These are phyloP conservation scores for Orestias chungarensis DNA, from an alignment of 2,797 vertebrate genomes.

Conservation along the genomic window DNA sequence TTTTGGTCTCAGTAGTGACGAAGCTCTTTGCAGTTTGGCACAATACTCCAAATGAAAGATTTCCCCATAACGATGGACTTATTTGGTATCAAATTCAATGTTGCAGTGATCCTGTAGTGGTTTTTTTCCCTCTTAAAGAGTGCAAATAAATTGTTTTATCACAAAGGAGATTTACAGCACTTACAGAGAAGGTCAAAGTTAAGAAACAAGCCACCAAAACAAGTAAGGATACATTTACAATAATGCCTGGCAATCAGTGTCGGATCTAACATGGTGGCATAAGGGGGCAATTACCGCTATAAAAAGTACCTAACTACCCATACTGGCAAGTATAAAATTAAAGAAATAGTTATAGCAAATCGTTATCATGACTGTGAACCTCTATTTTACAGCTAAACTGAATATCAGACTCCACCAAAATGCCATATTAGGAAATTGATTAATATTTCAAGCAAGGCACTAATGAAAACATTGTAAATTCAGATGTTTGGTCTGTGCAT, in stretches of 20 bases:
- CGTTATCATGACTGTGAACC: too few species aligned
- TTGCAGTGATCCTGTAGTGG: not conserved
- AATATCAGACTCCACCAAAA: too few species aligned
- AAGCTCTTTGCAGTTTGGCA: constrained; percentile 13
- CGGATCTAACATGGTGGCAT: too few species aligned
- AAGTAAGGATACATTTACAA: not conserved
- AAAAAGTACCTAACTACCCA: too few species aligned
- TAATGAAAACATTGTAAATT: too few species aligned
- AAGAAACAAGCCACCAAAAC: not conserved
- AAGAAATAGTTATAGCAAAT: too few species aligned
- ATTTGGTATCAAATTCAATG: constrained; percentile 23
- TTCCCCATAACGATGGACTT: constrained; percentile 7
- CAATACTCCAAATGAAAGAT: not conserved
- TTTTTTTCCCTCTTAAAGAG: not conserved
- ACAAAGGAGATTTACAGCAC: not conserved
- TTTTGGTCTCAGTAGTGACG: constrained; percentile 2
- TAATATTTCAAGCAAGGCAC: too few species aligned
- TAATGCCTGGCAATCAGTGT: not conserved
- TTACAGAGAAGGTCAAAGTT: not conserved
- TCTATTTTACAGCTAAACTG: too few species aligned
- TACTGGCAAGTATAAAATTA: too few species aligned
- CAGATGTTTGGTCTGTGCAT: too few species aligned
- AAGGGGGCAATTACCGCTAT: too few species aligned
- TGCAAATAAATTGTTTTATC: constrained; percentile 1
- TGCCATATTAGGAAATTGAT: too few species aligned